These are phyloP conservation scores for Lordiphosa mommai DNA, from an alignment of 1,140 invertebrate species.

Conservation along the genomic window DNA sequence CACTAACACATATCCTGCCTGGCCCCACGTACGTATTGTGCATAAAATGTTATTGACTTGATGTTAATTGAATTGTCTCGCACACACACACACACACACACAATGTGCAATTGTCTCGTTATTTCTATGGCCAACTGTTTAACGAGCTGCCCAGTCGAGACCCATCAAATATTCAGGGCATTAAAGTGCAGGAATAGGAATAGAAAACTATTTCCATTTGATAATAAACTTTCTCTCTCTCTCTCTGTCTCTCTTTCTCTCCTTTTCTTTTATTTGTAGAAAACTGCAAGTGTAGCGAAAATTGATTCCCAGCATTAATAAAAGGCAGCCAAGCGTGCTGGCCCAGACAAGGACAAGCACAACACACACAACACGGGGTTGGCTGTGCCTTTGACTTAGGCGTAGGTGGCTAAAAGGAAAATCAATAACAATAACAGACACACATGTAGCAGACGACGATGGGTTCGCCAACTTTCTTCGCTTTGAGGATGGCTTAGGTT, in stretches of 20 bases:
- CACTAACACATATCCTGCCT: neutral
- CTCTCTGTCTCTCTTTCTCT: constrained; percentile 7
- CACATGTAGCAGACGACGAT: constrained; percentile 47
- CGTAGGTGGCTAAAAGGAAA: constrained; percentile 28
- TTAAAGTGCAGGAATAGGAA: constrained; percentile 11
- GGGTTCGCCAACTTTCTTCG: constrained; percentile 42
- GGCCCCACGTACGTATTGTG: constrained; percentile 8
- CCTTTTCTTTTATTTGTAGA: neutral
- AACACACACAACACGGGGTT: neutral
- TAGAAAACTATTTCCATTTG: constrained; percentile 12
- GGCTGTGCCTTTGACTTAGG: constrained; percentile 1
- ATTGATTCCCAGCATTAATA: constrained; percentile 45
- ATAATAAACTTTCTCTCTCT: constrained; percentile 25
- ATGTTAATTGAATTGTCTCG: constrained; percentile 50
- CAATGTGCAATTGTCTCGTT: constrained; percentile 30
- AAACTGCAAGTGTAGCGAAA: constrained; percentile 54
- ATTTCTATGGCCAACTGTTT: constrained; percentile 26
- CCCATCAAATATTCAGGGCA: constrained; percentile 26
- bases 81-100: neutral
- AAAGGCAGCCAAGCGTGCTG: constrained; percentile 30
- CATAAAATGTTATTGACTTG: constrained; percentile 43
- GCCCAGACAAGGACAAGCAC: constrained; percentile 38
- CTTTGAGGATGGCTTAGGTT: constrained; percentile 1
- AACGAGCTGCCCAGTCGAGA: constrained; percentile 27
- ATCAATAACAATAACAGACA: constrained; percentile 59